Conservation (phyloP, 2,113 vertebrate genomes). For the Formicarius rufipectus region DNA sequence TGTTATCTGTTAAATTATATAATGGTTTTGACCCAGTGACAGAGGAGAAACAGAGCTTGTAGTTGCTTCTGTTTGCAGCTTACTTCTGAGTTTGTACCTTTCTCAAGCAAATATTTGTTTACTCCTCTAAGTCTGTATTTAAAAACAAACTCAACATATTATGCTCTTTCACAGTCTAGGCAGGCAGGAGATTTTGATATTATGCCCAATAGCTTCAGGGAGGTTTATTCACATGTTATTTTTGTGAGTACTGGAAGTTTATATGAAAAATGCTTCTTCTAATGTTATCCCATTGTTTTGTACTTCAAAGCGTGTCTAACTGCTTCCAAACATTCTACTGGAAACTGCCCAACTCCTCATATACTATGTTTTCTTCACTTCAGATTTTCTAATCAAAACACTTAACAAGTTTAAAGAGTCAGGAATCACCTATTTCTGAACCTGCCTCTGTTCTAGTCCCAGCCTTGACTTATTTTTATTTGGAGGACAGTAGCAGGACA, state of each 20-base stretch:
- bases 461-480: background rate
- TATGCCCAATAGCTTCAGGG: background rate
- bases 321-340: background rate
- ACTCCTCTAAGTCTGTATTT: background rate
- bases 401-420: background rate
- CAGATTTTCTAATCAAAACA: background rate
- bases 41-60: background rate
- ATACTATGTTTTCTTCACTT: background rate
- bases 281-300: background rate
- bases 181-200: background rate
- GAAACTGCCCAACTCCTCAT: background rate
- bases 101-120: background rate
- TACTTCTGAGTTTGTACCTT: background rate
- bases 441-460: background rate
- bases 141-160: background rate
- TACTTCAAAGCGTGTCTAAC: constrained; percentile 29
- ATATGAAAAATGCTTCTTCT: background rate
- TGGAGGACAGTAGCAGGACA: background rate
- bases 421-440: background rate
- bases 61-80: background rate
- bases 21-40: background rate
- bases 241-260: background rate
- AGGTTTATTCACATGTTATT: background rate
- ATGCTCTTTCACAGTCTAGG: background rate
- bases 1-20: background rate